Evolutionary conservation across 2,797 vertebrate species (phyloP).

Genomic region (Bryconaethiops microstoma): DNA sequence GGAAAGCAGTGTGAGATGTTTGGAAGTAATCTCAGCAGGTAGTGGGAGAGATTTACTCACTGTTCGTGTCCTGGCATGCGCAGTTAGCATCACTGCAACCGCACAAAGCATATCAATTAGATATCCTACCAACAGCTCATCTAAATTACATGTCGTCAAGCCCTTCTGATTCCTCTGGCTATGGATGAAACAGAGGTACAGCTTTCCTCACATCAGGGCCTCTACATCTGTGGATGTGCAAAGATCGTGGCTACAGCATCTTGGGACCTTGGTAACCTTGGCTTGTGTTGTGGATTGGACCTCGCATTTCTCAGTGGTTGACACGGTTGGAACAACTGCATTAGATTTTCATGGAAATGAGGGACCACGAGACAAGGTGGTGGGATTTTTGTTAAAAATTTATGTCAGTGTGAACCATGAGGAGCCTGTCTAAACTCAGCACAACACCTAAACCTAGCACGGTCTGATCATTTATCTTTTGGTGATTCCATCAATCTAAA

Average conservation of each 20-base stretch:
- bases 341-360: neutral
- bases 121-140: conserved; percentile 30
- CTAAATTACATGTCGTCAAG: conserved; percentile 20
- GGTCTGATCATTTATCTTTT: neutral
- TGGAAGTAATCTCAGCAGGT: conserved; percentile 69
- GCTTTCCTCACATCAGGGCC: neutral
- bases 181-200: neutral
- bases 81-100: conserved; percentile 70
- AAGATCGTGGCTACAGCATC: neutral
- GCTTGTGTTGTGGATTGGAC: neutral
- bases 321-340: neutral
- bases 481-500: neutral
- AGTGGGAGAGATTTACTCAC: conserved; percentile 67
- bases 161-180: conserved; percentile 17
- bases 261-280: neutral
- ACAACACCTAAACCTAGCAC: neutral
- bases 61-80: conserved; percentile 73
- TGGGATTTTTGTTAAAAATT: neutral
- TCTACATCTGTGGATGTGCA: neutral
- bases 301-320: neutral
- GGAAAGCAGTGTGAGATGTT: conserved; percentile 63
- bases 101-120: conserved; percentile 68
- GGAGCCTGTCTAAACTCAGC: neutral
- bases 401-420: neutral
- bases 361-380: neutral